Evolutionary conservation across 2,888 invertebrate species (phyloP).

Genomic region (Operophtera brumata): DNA sequence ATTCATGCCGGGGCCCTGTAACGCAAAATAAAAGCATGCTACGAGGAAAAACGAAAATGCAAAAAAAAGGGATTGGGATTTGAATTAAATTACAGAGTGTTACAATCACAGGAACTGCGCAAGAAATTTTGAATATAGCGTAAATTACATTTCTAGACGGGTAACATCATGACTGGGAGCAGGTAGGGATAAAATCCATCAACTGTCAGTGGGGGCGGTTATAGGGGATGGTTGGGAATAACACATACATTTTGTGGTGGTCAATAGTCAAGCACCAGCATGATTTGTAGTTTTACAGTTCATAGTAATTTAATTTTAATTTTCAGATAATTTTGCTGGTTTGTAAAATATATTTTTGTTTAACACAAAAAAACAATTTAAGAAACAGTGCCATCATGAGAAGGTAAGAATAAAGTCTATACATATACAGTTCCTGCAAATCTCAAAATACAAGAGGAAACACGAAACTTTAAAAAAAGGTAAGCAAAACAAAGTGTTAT

Average conservation of each 20-base stretch:
- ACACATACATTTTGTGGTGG: not conserved
- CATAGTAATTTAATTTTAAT: too few relatives aligned
- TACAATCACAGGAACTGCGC: constrained; percentile 18
- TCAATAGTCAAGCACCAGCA: too few relatives aligned
- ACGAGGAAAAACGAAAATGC: constrained; percentile 58
- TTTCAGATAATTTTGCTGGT: not conserved
- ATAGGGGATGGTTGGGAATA: not conserved
- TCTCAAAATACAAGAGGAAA: not conserved
- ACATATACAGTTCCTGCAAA: constrained; percentile 11
- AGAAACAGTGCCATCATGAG: not conserved
- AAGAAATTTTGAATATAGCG: constrained; percentile 5
- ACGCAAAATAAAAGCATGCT: constrained; percentile 75
- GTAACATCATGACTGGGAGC: not conserved
- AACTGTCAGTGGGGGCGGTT: not conserved
- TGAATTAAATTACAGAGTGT: constrained; percentile 7
- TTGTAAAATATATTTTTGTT: not conserved
- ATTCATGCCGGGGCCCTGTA: constrained; percentile 79
- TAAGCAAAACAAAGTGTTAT: constrained; percentile 18
- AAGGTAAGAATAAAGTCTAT: not conserved
- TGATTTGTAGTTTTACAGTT: too few relatives aligned
- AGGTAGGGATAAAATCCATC: not conserved
- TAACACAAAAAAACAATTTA: not conserved
- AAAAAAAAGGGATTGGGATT: constrained; percentile 28
- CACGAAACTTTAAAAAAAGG: constrained; percentile 7
- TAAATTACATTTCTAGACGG: not conserved